Base-by-base conservation (phyloP, 2,797 vertebrate species). In the Miichthys miiuy region DNA sequence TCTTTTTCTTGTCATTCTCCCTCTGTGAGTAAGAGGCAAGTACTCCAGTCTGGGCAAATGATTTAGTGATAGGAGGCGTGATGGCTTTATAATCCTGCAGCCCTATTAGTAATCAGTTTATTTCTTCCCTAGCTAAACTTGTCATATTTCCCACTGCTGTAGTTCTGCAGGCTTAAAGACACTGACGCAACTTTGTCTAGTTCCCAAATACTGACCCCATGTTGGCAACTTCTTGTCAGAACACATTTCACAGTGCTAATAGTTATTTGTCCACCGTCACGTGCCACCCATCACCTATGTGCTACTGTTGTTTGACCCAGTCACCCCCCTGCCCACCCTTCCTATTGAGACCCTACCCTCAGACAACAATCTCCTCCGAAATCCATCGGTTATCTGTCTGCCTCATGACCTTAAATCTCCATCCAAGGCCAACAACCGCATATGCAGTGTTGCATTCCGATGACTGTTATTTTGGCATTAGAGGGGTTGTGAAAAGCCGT, bases 381-480 rank as follows among this genome's bases (percentile, higher is more conserved):
- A 83, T 38, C 34, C 2, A 38, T 38, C 34, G 80, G 82, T 88
- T 86, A 92, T 94, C 88, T 84, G 84, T 94, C 92, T 94, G 89
- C 82, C 81, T 93, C 80, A 74, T 72, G 64, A 89, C 88, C 86
- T 94, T 79, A 89, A 90, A 90, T 90, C 89, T 90, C 87, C 75
- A 85, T 93, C 92, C 93, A 95, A 94, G 85, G 80, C 88, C 88
- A 94, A 94, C 85, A 94, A 87, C 84, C 77, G 21, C 91, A 92
- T 82, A 83, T 86, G 91, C 90, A 83, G 86, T 72, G 50, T 87
- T 86, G 85, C 92, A 94, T 95, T 94, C 94, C 92, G 57, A 65
- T 57, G 71, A 72, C 86, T 94, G 93, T 95, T 95, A 93, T 95
- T 95, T 87, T 88, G 87, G 91, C 94, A 93, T 95, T 92, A 93